Evolutionary conservation across 2,888 invertebrate species (phyloP).

Genomic region (Platynereis dumerilii): DNA sequence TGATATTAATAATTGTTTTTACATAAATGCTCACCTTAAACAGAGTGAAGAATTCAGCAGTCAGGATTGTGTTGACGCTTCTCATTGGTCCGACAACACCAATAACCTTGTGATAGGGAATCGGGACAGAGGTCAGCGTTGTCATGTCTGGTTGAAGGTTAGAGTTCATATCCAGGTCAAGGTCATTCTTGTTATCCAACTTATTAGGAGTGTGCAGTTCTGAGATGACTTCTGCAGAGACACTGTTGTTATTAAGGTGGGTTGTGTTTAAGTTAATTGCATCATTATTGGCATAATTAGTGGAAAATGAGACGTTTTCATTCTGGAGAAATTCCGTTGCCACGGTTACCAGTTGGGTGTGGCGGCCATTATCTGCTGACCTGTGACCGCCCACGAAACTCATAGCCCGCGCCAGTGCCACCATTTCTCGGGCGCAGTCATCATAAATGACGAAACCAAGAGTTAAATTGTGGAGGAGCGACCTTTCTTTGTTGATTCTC

Average conservation of each 20-base stretch:
- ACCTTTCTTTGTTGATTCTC: conserved; percentile 34
- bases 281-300: too few relatives aligned
- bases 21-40: conserved; percentile 6
- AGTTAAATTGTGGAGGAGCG: conserved; percentile 35
- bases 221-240: too few relatives aligned
- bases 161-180: background rate
- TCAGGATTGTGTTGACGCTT: conserved; percentile 35
- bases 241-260: too few relatives aligned
- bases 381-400: background rate
- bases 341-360: too few relatives aligned
- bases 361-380: background rate
- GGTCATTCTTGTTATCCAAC: background rate
- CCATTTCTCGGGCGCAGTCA: conserved; percentile 40
- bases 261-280: too few relatives aligned
- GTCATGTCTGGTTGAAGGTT: too few relatives aligned
- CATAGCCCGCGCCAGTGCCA: conserved; percentile 33
- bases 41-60: conserved; percentile 35
- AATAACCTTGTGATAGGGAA: conserved; percentile 25
- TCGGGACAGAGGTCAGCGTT: background rate
- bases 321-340: too few relatives aligned
- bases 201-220: too few relatives aligned
- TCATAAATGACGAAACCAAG: conserved; percentile 41
- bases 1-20: too few relatives aligned
- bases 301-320: too few relatives aligned
- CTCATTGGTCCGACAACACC: conserved; percentile 39